phyloP scores from a whole-genome alignment of 2,888 invertebrate genomes.

The Lutraria lutraria region DNA sequence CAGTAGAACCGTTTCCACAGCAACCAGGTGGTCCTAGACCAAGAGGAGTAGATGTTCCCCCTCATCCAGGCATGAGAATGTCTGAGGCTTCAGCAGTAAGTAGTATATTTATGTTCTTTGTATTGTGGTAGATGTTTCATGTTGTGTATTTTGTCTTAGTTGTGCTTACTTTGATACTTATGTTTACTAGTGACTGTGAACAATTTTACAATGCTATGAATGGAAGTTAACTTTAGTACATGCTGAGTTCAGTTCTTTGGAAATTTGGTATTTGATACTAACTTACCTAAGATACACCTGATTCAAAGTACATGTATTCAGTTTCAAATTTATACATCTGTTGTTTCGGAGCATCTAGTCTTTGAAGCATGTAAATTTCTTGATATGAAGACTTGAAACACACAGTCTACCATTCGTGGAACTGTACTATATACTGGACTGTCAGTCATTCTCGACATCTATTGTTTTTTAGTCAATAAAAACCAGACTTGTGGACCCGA shows the following conservation, averaged over 20 bases:
- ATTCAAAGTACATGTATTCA: too few relatives aligned
- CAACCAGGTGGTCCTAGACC: slow-evolving; percentile 62
- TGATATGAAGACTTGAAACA: too few relatives aligned
- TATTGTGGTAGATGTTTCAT: background rate
- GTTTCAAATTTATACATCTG: too few relatives aligned
- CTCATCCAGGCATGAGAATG: slow-evolving; percentile 60
- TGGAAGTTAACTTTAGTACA: background rate
- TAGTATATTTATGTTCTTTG: slow-evolving; percentile 19
- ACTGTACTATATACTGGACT: background rate
- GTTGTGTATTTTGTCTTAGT: slow-evolving; percentile 2
- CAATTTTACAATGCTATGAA: background rate
- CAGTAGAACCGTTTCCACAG: slow-evolving; percentile 55
- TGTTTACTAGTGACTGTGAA: background rate
- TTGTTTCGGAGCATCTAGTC: too few relatives aligned
- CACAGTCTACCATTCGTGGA: background rate
- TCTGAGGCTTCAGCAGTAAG: slow-evolving; percentile 74
- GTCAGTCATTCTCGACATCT: background rate
- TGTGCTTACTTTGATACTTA: background rate
- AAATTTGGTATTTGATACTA: too few relatives aligned
- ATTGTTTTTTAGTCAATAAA: slow-evolving; percentile 39
- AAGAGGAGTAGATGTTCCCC: slow-evolving; percentile 70
- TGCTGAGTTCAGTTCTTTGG: background rate
- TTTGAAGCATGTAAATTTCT: too few relatives aligned
- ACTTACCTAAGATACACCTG: too few relatives aligned
- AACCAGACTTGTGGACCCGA: slow-evolving; percentile 34